Base-by-base conservation (phyloP, 2,888 invertebrate species). In the Stenichneumon culpator region DNA sequence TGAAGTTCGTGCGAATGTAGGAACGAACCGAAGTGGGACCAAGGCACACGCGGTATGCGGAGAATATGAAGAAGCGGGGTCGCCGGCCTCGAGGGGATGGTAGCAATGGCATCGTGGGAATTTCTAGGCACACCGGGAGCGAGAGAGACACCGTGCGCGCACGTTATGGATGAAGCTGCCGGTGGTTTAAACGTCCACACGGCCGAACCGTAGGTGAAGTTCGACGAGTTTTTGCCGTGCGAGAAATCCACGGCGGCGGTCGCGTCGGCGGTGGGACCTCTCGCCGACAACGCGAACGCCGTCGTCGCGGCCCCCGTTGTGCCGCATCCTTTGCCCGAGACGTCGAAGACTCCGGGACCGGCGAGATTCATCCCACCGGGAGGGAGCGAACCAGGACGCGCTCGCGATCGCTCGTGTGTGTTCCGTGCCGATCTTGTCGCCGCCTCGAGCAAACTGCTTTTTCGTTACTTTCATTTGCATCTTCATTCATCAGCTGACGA, bases 101-200 rank as follows among this genome's bases (percentile, higher is more conserved):
- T 91, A 90, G 92, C 90, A 91, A 89, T 89, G 89, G 89, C 90
- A 91, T 88, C 92, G 91, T 93, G 92, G 88, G 92, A 92, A 90
- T 92, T 91, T 87, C 90, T 91, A 87, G 85, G 73, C 85, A 79
- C 44, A 36, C n/a, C 63, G 50, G 16, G 63, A 32, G 75, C 36
- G 39, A 57, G 74, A 60, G 39, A 54, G 19, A 7, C 19, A 54
- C n/a, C 52, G 6, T n/a, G 36, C 14, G 54, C 39, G 65, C 44
- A 36, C 78, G 78, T 73, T 78, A 78, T 78, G 72, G 72, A 72
- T 47, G 65, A 73, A 65, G 79, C 65, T 50, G 32, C 65, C 25
- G 72, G 70, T 32, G 75, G 75, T 65, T 50, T 75, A 65, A 75
- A 65, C 75, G 65, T 65, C 50, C 65, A 52, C 70, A 32, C 36